Evolutionary conservation across 2,113 vertebrate genomes (phyloP), one percentile per base, ranked within the genome.

Genomic region (Apaloderma vittatum): DNA sequence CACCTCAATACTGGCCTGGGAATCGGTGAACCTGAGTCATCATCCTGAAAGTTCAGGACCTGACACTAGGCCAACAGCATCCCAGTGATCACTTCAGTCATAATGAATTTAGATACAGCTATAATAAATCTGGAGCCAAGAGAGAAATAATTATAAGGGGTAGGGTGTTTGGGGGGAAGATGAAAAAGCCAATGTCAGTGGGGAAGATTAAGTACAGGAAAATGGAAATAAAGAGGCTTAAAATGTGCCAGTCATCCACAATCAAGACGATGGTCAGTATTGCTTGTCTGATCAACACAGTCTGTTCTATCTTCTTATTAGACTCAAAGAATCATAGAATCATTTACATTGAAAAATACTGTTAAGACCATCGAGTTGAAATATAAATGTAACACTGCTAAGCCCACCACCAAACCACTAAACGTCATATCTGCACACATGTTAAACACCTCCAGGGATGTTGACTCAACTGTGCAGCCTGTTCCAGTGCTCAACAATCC

Each of bases 351-450:
- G 10, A 40, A 40, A 40, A 40, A 40, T 40, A 40, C 40, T 40
- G 40, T 10, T 40, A 40, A 40, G 12, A 40, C 40, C 40, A 40
- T 40, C 12, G 40, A 40, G 40, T 40, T 40, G 40, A 40, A 40
- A 12, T 40, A 40, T 40, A 40, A 40, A 40, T 40, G 40, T 40
- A 40, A 40, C 40, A 10, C 40, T 40, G 40, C 8, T 40, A 40
- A 40, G 10, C 40, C 40, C 40, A 40, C 40, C 12, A 46, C 15
- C n/a, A 20, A 48, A 32, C 36, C 37, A 32, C 12, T 6, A 32
- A 58, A 3, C 11, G 1, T 9, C 27, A 32, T 1, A 0, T 20
- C n/a, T 30, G 30, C 15, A 36, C 1, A 1, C 19, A 46, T 77
- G 55, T 55, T 34, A 66, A 55, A 66, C 8, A 34, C 21, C 7